Evolutionary conservation across 2,113 vertebrate genomes (phyloP).

Genomic region (Tupaia tana): DNA sequence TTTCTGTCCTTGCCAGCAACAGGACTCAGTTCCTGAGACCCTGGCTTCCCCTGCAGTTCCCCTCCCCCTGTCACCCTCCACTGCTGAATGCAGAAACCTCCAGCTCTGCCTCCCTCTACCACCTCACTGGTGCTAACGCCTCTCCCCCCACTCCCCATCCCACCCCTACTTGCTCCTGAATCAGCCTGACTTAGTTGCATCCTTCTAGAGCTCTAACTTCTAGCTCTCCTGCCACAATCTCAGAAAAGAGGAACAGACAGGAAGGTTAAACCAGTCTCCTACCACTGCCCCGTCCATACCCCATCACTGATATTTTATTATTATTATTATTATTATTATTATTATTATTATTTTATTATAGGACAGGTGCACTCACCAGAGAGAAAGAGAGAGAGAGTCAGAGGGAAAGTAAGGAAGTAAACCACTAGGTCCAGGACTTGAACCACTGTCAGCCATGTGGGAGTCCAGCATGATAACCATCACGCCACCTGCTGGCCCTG

Average conservation of each 20-base stretch:
- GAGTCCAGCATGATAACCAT: too few relatives aligned
- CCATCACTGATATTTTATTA: not conserved
- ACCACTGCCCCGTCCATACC: not conserved
- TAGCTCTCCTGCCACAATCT: not conserved
- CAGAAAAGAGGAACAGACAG: not conserved
- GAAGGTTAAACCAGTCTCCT: not conserved
- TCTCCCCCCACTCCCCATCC: not conserved
- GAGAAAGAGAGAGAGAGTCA: too few relatives aligned
- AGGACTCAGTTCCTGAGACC: not conserved
- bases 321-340: too few relatives aligned
- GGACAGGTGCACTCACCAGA: too few relatives aligned
- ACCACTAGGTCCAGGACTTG: too few relatives aligned
- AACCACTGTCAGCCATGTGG: too few relatives aligned
- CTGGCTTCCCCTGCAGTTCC: not conserved
- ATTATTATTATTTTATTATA: too few relatives aligned
- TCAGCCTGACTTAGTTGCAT: not conserved
- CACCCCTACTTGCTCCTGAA: not conserved
- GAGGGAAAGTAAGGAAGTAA: too few relatives aligned
- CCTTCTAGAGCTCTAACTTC: conserved; percentile 15
- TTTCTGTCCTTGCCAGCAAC: not conserved
- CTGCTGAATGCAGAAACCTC: not conserved
- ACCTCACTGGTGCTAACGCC: not conserved
- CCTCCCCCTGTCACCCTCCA: not conserved
- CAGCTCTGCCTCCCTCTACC: not conserved
- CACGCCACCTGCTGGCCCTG: too few relatives aligned